Base-by-base conservation (phyloP, 2,113 vertebrate genomes). In the Heterocephalus glaber region DNA sequence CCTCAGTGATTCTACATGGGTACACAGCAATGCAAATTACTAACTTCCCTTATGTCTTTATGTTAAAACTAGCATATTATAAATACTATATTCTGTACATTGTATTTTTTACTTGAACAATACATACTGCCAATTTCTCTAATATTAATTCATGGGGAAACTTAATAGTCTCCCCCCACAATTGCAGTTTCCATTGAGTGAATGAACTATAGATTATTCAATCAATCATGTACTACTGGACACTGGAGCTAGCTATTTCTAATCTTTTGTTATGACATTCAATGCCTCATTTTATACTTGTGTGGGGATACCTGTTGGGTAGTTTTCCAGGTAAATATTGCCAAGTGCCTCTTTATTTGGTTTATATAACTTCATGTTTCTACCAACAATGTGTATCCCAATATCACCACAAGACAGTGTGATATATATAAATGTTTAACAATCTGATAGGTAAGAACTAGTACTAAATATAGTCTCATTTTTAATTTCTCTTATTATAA, bases 321-420 rank as follows among this genome's bases (percentile, higher is more conserved):
- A 65, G 35, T 81, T 90, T 90, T 95, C 77, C 68, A 93, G 74
- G 58, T 38, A 95, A 92, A 92, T n/a, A 74, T 47, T 86, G 88
- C 19, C 13, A 63, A 92, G 77, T 94, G 33, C 13, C 22, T 81
- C 66, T 89, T 60, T 52, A 60, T 8, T 52, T 0, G 52, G 7
- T 56, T 30, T 85, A 41, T 56, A 85, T 68, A 41, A 93, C 52
- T 96, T 85, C 81, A 58, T 52, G 60, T 47, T 82, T 52, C 68
- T 49, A 87, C 14, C 49, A 96, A 61, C n/a, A 47, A 76, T 47
- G 72, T 76, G 1, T 60, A 92, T 7, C 30, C 22, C 7, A 89
- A 74, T 44, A 60, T 28, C 30, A 86, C 3, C 28, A 89, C 28
- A 94, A 90, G 92, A 94, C 41, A 68, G 17, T 56, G 0, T 49